These are phyloP conservation scores for Parazoanthus darwini DNA, from an alignment of 92 coral and sea anemone species.

Conservation along the genomic window DNA sequence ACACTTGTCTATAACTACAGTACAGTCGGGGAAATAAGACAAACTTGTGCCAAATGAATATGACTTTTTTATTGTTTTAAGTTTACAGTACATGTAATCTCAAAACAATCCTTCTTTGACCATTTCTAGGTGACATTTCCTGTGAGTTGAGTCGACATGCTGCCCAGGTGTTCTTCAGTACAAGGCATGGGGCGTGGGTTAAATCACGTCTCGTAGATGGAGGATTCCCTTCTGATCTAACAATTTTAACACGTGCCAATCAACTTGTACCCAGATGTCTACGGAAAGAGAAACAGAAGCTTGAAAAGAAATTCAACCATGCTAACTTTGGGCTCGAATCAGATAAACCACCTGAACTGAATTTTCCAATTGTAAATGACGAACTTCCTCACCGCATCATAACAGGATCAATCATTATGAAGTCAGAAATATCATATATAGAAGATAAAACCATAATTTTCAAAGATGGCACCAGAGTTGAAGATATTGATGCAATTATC, in stretches of 20 bases:
- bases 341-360: conserved; percentile 28
- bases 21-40: too few relatives aligned
- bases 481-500: conserved; percentile 75
- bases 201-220: conserved; percentile 59
- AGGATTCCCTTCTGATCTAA: conserved; percentile 68
- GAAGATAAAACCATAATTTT: conserved; percentile 62
- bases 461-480: conserved; percentile 68
- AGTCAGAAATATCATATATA: conserved; percentile 56
- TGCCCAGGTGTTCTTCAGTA: conserved; percentile 80
- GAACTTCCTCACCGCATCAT: conserved; percentile 84
- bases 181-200: conserved; percentile 72
- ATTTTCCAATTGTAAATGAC: conserved; percentile 65
- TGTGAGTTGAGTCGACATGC: conserved; percentile 90
- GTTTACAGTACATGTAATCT: too few relatives aligned
- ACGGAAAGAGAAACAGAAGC: neutral
- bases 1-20: too few relatives aligned
- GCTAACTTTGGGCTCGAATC: conserved; percentile 73
- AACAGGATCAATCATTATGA: conserved; percentile 72
- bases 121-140: conserved; percentile 75
- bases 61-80: too few relatives aligned
- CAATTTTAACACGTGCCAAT: conserved; percentile 33
- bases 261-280: conserved; percentile 48
- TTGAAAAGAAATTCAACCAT: conserved; percentile 45
- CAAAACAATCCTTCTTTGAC: neutral
- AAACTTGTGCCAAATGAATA: too few relatives aligned